Base-by-base conservation (phyloP, 1,140 invertebrate species). In the Drosophila rhopaloa region DNA sequence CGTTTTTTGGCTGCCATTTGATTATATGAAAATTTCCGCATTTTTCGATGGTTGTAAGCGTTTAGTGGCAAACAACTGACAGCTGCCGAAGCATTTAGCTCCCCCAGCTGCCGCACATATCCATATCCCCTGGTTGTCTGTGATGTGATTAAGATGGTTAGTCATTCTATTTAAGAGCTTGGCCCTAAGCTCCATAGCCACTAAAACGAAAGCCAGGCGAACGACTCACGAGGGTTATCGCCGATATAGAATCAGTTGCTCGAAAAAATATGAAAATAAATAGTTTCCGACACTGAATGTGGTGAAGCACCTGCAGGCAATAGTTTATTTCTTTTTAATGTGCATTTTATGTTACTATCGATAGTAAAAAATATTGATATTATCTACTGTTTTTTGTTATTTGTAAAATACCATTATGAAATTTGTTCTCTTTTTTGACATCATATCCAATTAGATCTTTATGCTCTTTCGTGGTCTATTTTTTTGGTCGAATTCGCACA, bases 81-180 rank as follows among this genome's bases (percentile, higher is more conserved):
- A 83, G 81, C 81, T 83, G 81, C 72, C 74, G 81, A 83, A 83
- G 37, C 66, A 53, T 55, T 63, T 81, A 58, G 55, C 58, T 40
- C 19, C 40, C 53, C 40, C 38, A 37, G 13, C 44, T 43, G 46
- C 43, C 44, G 44, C 24, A 13, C 35, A 35, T n/a, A n/a, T 66
- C 65, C 35, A 35, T n/a, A n/a, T 66, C 65, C 65, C 61, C 11
- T 35, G 32, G 46, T 37, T 65, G 44, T 77, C 27, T 82, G 71
- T 81, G 59, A 74, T 83, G 81, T 83, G 81, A 83, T 83, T 83
- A 83, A 83, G 81, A 76, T 79, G 81, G 60, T 76, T 84, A 71
- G 67, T 80, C 81, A 70, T 80, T 84, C 63, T 63, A 77, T 85
- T 85, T 81, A 85, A 85, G 81, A 76, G 81, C 67, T 77, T 77